These are phyloP conservation scores for Glyptemys insculpta DNA, from an alignment of 2,797 vertebrate species.

Conservation along the genomic window DNA sequence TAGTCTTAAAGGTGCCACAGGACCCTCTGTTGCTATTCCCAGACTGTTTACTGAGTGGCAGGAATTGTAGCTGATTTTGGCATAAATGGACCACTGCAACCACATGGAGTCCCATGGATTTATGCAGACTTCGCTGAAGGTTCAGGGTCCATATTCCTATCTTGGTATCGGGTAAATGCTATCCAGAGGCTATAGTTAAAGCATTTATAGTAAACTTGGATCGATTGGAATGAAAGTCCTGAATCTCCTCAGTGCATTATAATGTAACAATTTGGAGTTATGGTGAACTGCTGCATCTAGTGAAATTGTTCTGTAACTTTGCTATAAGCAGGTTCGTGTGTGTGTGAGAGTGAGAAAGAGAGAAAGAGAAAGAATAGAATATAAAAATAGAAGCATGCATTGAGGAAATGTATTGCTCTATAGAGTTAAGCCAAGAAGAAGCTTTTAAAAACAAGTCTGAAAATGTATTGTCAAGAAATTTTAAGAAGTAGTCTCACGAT, in stretches of 20 bases:
- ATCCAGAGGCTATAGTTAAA: neutral
- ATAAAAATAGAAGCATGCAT: conserved; percentile 29
- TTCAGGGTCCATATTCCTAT: fast-evolving
- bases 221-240: neutral
- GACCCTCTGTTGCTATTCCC: neutral
- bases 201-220: neutral
- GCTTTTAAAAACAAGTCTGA: conserved; percentile 15
- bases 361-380: too few relatives aligned
- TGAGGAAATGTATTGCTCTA: conserved; percentile 10
- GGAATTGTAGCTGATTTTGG: neutral
- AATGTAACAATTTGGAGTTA: neutral
- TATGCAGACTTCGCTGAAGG: neutral
- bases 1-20: too few relatives aligned
- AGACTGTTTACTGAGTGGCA: neutral
- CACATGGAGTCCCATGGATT: neutral
- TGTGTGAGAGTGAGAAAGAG: neutral
- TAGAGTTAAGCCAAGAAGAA: neutral
- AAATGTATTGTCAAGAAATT: conserved; percentile 33
- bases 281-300: neutral
- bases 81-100: neutral
- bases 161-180: neutral
- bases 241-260: neutral
- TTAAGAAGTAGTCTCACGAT: conserved; percentile 45
- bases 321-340: neutral
- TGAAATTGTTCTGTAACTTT: neutral